These are phyloP conservation scores for Carabus problematicus DNA, from an alignment of 2,888 invertebrate genomes.

Conservation along the genomic window DNA sequence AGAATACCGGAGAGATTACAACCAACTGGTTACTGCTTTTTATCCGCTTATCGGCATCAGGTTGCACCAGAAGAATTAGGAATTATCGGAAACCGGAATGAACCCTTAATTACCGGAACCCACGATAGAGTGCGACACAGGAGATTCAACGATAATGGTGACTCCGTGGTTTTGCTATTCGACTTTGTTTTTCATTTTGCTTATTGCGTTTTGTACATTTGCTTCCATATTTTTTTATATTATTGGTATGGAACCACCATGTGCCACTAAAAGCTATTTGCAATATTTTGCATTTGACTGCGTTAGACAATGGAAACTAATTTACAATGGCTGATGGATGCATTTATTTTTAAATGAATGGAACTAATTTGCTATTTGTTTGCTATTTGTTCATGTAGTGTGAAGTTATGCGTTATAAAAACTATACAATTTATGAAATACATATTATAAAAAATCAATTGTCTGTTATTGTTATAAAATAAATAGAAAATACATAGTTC, in stretches of 20 bases:
- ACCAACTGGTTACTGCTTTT: conserved; percentile 18
- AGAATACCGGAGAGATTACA: conserved; percentile 22
- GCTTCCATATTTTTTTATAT: conserved; percentile 2
- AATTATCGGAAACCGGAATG: conserved; percentile 25
- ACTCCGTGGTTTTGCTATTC: background rate
- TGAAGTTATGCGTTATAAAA: no score
- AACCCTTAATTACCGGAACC: conserved; percentile 23
- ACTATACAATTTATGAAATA: background rate
- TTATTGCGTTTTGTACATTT: background rate
- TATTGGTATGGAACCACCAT: background rate
- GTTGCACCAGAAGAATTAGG: conserved; percentile 28
- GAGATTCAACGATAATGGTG: conserved; percentile 10
- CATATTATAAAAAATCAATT: background rate
- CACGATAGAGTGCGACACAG: conserved; percentile 15
- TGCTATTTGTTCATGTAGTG: no score
- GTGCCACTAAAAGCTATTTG: background rate
- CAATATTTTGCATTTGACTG: no score
- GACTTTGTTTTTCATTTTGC: background rate
- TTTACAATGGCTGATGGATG: no score
- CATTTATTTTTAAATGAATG: no score
- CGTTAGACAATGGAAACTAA: no score
- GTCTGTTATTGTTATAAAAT: background rate
- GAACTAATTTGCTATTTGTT: no score
- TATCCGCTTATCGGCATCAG: conserved; percentile 16
- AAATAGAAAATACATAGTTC: no score